Evolutionary conservation across 2,888 invertebrate genomes (phyloP), one percentile per base, ranked within the genome.

Genomic region (Encarsia formosa): DNA sequence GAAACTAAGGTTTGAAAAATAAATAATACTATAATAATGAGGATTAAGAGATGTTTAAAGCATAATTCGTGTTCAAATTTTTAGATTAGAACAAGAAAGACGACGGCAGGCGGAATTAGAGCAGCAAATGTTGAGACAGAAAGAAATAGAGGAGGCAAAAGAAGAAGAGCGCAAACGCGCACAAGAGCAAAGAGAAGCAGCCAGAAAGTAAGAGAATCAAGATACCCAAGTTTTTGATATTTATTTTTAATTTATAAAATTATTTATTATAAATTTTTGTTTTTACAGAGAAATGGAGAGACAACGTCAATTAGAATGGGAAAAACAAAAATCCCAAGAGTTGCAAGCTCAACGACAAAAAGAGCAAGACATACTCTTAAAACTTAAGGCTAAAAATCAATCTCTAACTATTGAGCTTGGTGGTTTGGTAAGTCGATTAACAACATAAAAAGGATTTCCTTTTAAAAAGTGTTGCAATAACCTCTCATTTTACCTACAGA

Each of bases 231-330:
- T 23, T 26, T 24, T 2, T 15, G 5, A 22, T 32, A 40, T 35
- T 42, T 26, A 47, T 50, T 24, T 18, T 13, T 26, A 11, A 2
- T 38, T 8, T 26, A 23, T 13, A 40, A 44, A 43, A 40, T 49
- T 31, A 37, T 24, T 29, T 31, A 29, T 15, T 31, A 13, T 24
- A 45, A 23, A 43, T 16, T 51, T 47, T 26, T 24, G 43, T 23
- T 34, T 4, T 42, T 65, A 61, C 57, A 83, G 86, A 70, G 96
- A 97, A 77, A 87, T 95, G 85, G 95, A 98, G 67, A 80, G 95
- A 43, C 96, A 96, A 67, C 82, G 97, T 41, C 94, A 96, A 69
- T 78, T 91, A 49, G 98, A 99, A 73, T 94, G 95, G 91, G 97
- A 98, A 75, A 91, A 91, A 66, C 93, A 95, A 69, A 84, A 91